phyloP scores from a whole-genome alignment of 2,113 vertebrate genomes.

The Sciurus niger region DNA sequence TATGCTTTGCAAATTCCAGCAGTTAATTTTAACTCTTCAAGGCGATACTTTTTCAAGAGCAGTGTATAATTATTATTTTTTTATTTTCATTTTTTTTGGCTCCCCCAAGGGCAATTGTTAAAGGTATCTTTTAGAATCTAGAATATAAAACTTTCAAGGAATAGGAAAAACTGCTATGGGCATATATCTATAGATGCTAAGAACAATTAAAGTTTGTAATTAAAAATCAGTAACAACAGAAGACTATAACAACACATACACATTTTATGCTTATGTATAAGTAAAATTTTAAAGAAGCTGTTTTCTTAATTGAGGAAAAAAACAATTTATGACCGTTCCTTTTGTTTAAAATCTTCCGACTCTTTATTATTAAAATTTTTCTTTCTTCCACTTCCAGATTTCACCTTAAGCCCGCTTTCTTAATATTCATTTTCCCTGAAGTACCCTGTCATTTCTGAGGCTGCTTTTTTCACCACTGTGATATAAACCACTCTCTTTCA shows the following conservation, averaged over 20 bases:
- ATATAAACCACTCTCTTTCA: neutral
- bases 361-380: neutral
- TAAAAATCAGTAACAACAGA: conserved; percentile 49
- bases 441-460: neutral
- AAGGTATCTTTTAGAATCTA: conserved; percentile 45
- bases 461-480: neutral
- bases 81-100: neutral
- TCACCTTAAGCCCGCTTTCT: neutral
- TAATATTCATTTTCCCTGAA: neutral
- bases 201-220: conserved; percentile 4
- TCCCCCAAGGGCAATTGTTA: neutral
- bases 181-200: neutral
- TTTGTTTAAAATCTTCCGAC: neutral
- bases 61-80: neutral
- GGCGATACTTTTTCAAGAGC: conserved; percentile 74
- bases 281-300: conserved; percentile 11
- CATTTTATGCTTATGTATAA: neutral
- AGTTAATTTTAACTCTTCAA: conserved; percentile 82
- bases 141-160: neutral
- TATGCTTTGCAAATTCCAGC: conserved; percentile 76
- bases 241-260: neutral
- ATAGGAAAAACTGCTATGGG: neutral
- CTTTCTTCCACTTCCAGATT: neutral
- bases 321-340: neutral
- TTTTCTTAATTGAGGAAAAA: conserved; percentile 35